Evolutionary conservation across 2,797 vertebrate genomes (phyloP), one percentile per base, ranked within the genome.

Genomic region (Martes flavigula): DNA sequence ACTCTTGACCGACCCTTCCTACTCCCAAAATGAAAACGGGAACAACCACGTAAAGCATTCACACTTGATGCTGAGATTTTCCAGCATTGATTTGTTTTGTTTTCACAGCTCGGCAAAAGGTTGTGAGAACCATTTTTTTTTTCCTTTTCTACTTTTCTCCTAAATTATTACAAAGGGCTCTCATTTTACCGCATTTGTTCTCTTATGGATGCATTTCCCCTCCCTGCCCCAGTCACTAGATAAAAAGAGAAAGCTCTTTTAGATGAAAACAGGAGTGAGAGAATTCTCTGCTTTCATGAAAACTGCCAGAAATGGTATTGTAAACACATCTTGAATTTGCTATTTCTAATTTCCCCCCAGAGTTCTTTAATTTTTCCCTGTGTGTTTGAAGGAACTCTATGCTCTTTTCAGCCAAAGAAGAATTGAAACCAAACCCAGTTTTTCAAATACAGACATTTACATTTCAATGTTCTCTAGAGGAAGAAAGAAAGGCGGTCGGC

Each of bases 391-490:
- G n/a, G 40, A 89, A 84, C 35, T 18, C 75, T 79, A 1, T 38
- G 38, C 23, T 87, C 48, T 72, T 90, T 77, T 85, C 30, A 91
- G 60, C 23, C 8, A 9, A 27, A 40, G 30, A 86, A 48, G n/a
- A 86, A 89, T 90, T 58, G 87, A 92, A 25, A 23, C 17, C 11
- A 58, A 43, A 38, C 5, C 21, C 13, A n/a, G n/a, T 8, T 66
- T 92, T 96, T 82, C 35, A 93, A 92, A 64, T 81, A 38, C 38
- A 64, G 20, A 72, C 35, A 60, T 43, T 94, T 75, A 43, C 70
- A 85, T 94, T 56, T 75, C 40, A 56, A n/a, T 78, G 30, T 72
- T 58, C 54, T 91, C 35, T 58, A 48, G 32, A 6, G 62, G 62
- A 32, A 70, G 75, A 54, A 30, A 70, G 73, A 62, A 75, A 72